These are phyloP conservation scores for Pseudorectes ferrugineus DNA, from an alignment of 2,113 vertebrate genomes.

Conservation along the genomic window DNA sequence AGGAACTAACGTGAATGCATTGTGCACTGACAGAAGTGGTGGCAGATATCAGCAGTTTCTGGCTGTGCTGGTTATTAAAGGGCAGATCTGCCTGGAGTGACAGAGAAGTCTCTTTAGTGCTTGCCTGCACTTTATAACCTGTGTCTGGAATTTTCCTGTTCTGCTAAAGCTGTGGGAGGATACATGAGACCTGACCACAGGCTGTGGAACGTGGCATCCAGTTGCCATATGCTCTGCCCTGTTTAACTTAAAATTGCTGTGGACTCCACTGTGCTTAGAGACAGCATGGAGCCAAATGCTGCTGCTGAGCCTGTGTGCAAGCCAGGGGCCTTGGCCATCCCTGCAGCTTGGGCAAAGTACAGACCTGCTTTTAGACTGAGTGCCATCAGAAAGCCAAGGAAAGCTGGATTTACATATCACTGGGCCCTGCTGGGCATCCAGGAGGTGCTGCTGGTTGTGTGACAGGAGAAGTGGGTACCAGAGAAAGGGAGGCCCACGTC, in stretches of 20 bases:
- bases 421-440: neutral
- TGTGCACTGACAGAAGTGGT: neutral
- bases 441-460: neutral
- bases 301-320: neutral
- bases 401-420: rapidly evolving
- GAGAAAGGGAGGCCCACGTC: neutral
- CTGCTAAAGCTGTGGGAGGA: neutral
- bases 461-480: neutral
- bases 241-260: neutral
- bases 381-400: neutral
- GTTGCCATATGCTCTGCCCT: neutral
- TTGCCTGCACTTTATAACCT: neutral
- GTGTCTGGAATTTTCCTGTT: neutral
- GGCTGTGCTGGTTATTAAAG: neutral
- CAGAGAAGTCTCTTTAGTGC: neutral
- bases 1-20: neutral
- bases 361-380: neutral
- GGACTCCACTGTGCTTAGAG: neutral
- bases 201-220: neutral
- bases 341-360: neutral
- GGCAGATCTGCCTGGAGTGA: neutral
- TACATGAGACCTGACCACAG: neutral
- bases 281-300: neutral
- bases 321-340: neutral
- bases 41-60: neutral